phyloP scores from a whole-genome alignment of 2,797 vertebrate genomes.

The Manis pentadactyla region DNA sequence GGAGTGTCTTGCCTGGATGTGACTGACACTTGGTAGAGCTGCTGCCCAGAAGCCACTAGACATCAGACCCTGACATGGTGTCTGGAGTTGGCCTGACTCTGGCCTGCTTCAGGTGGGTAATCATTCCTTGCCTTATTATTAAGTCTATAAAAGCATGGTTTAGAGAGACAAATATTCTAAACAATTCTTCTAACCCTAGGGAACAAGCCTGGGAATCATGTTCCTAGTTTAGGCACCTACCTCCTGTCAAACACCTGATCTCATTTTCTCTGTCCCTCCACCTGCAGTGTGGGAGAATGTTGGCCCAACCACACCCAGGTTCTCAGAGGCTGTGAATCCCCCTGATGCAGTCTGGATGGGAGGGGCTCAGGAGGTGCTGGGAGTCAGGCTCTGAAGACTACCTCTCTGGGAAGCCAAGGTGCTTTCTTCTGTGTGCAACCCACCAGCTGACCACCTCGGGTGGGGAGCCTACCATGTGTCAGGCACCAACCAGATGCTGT shows the following conservation, averaged over 20 bases:
- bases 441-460: background rate
- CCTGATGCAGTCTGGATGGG: background rate
- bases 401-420: background rate
- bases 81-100: background rate
- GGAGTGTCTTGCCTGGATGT: background rate
- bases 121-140: background rate
- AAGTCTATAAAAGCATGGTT: background rate
- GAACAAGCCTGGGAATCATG: background rate
- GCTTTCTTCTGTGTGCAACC: background rate
- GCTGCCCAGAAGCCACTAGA: too few species aligned
- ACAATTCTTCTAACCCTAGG: background rate
- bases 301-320: background rate
- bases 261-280: background rate
- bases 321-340: background rate
- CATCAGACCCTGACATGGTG: background rate
- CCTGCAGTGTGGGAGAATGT: background rate
- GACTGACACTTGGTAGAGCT: too few species aligned
- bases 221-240: background rate
- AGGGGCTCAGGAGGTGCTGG: background rate
- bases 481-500: background rate
- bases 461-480: background rate
- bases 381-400: background rate
- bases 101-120: background rate
- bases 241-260: background rate
- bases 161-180: background rate